These are phyloP conservation scores for Ligdia adustata DNA, from an alignment of 2,888 invertebrate genomes.

Conservation along the genomic window DNA sequence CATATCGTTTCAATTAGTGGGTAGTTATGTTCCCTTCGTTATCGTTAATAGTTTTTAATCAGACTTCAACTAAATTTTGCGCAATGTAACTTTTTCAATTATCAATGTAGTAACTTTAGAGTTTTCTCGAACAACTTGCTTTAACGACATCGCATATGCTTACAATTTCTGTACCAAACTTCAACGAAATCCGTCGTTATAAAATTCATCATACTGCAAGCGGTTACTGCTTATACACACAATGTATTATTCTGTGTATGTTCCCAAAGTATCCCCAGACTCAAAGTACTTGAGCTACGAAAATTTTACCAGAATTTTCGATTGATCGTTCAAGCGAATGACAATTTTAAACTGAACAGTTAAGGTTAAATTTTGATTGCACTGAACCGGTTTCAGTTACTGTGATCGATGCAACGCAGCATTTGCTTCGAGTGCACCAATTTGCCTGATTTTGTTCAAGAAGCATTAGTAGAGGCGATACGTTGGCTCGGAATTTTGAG, in stretches of 20 bases:
- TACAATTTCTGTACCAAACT: constrained; percentile 25
- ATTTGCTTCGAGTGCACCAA: constrained; percentile 63
- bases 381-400: constrained; percentile 25
- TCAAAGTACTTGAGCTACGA: constrained; percentile 45
- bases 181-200: constrained; percentile 46
- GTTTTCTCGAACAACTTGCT: constrained; percentile 4
- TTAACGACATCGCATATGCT: neutral
- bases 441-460: constrained; percentile 69
- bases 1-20: too few relatives aligned
- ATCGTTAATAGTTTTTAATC: too few relatives aligned
- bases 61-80: too few relatives aligned
- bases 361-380: constrained; percentile 39
- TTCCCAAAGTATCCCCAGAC: constrained; percentile 64
- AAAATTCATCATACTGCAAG: constrained; percentile 58
- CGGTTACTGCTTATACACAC: constrained; percentile 46
- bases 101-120: too few relatives aligned
- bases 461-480: constrained; percentile 20
- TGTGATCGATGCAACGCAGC: constrained; percentile 64
- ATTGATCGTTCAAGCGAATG: constrained; percentile 35
- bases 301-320: constrained; percentile 59
- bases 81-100: too few relatives aligned
- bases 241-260: constrained; percentile 51
- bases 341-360: constrained; percentile 29
- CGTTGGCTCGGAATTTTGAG: constrained; percentile 26
- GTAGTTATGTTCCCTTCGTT: too few relatives aligned